Evolutionary conservation across 2,797 vertebrate species (phyloP).

Genomic region (Pogonophryne albipinna): DNA sequence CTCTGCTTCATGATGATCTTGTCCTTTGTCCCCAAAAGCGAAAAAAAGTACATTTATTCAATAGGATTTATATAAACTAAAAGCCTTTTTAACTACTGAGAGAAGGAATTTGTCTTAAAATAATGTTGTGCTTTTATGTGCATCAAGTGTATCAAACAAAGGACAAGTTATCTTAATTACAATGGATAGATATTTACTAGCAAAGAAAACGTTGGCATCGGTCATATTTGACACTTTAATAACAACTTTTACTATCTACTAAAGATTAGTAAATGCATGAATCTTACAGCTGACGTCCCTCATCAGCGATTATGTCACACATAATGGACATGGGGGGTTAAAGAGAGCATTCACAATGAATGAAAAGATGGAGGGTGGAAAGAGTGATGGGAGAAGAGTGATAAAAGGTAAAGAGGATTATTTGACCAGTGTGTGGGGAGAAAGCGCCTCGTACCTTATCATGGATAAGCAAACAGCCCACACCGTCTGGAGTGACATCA

Average conservation of each 20-base stretch:
- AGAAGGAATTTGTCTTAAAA: background rate
- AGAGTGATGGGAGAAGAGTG: slow-evolving; percentile 68
- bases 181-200: background rate
- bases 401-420: slow-evolving; percentile 68
- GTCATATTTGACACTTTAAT: background rate
- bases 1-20: too few species aligned
- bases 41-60: background rate
- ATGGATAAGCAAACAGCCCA: slow-evolving; percentile 81
- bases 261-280: background rate
- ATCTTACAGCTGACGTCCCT: slow-evolving; percentile 14
- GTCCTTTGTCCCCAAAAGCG: background rate
- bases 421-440: slow-evolving; percentile 73
- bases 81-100: background rate
- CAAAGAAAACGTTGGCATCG: background rate
- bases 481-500: slow-evolving; percentile 82
- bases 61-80: background rate
- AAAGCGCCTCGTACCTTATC: slow-evolving; percentile 76
- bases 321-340: slow-evolving; percentile 60
- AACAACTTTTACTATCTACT: background rate
- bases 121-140: background rate
- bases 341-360: slow-evolving; percentile 61
- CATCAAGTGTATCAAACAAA: background rate
- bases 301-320: slow-evolving; percentile 64
- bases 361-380: slow-evolving; percentile 65
- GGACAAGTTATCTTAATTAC: background rate